Percentiles rank a stretch among this genome's conserved stretches.
Evolutionary conservation across 2,797 vertebrate species (phyloP).

Genomic region (Heterohyrax brucei): DNA sequence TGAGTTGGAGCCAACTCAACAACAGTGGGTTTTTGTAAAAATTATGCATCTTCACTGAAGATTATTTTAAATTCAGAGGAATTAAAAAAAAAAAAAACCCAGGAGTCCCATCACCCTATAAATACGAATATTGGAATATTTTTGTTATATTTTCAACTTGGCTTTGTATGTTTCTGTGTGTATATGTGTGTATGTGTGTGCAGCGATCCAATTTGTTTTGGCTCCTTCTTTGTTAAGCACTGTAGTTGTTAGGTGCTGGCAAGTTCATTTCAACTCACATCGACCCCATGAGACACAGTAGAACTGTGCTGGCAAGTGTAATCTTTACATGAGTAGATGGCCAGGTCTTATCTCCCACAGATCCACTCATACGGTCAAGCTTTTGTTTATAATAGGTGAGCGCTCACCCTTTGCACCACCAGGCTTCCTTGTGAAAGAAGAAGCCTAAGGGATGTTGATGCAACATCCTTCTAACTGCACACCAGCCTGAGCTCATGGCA

Average conservation of each 20-base stretch:
- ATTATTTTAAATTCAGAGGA: slow-evolving; percentile 17
- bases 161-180: neutral
- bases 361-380: too few relatives aligned
- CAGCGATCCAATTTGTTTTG: neutral
- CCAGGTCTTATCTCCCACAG: too few relatives aligned
- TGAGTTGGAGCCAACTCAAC: too few relatives aligned
- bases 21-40: neutral
- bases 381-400: too few relatives aligned
- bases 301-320: too few relatives aligned
- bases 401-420: too few relatives aligned
- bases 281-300: too few relatives aligned
- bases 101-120: neutral
- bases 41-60: neutral
- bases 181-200: neutral
- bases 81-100: neutral
- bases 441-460: neutral
- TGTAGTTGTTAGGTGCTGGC: too few relatives aligned
- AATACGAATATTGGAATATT: too few relatives aligned
- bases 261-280: too few relatives aligned
- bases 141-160: neutral
- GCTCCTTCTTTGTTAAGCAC: too few relatives aligned
- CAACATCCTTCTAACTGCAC: neutral
- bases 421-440: neutral
- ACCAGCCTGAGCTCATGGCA: neutral
- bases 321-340: too few relatives aligned